These are phyloP conservation scores for Homarus gammarus DNA, from an alignment of 2,888 invertebrate genomes.

Conservation along the genomic window DNA sequence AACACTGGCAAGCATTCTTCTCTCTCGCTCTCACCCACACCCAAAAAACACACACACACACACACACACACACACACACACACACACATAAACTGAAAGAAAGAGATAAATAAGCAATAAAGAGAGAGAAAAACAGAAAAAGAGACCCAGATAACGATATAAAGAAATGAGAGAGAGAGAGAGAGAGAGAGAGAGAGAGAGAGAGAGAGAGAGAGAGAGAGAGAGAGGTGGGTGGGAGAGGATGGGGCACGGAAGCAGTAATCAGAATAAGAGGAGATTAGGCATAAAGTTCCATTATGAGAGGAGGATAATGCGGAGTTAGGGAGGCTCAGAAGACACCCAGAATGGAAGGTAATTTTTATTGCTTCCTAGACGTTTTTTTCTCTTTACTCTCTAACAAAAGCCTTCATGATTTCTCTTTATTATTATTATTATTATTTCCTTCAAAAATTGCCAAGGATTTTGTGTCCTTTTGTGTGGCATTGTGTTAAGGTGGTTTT, in stretches of 20 bases:
- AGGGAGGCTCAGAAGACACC: neutral
- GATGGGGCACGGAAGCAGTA: neutral
- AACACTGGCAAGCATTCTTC: too few species aligned
- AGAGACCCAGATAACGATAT: neutral
- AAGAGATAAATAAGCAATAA: neutral
- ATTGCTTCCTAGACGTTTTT: conserved; percentile 36
- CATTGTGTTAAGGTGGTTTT: neutral
- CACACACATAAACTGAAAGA: neutral
- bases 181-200: conserved; percentile 6
- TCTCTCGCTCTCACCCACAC: too few species aligned
- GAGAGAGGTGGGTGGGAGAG: neutral
- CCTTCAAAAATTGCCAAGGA: conserved; percentile 12
- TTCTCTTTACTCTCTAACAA: conserved; percentile 32
- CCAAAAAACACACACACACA: neutral
- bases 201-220: conserved; percentile 16
- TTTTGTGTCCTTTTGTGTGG: conserved; percentile 29
- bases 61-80: neutral
- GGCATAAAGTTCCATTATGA: conserved; percentile 43
- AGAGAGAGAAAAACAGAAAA: neutral
- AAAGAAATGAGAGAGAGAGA: neutral
- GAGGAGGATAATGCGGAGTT: conserved; percentile 38
- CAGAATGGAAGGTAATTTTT: conserved; percentile 5
- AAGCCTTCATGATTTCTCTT: conserved; percentile 37
- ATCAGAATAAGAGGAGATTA: conserved; percentile 40
- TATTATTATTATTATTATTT: conserved; percentile 25